Conservation (phyloP, 2,113 vertebrate genomes). For the Epinephelus cyanopodus region DNA sequence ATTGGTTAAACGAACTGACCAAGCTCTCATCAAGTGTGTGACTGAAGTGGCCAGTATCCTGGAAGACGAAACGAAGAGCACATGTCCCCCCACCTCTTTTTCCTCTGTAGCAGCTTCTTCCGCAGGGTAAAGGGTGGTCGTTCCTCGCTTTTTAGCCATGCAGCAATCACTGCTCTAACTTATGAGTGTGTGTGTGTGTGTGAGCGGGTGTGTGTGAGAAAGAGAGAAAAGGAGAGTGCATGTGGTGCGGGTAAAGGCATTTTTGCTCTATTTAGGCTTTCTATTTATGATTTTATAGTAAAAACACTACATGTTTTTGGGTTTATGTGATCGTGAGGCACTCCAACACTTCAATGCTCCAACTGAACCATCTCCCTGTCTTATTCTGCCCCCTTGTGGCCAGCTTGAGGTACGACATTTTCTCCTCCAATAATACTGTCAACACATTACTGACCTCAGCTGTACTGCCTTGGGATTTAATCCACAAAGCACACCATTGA, state of each 20-base stretch:
- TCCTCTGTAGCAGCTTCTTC: slow-evolving; percentile 41
- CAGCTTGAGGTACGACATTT: slow-evolving; percentile 35
- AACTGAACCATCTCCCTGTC: slow-evolving; percentile 32
- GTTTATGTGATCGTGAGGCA: slow-evolving; percentile 13
- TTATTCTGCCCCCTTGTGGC: slow-evolving; percentile 71
- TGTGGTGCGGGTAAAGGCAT: slow-evolving; percentile 25
- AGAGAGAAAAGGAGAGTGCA: neutral
- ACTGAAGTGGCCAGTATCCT: slow-evolving; percentile 68
- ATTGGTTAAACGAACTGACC: slow-evolving; percentile 22
- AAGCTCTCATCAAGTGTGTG: slow-evolving; percentile 37
- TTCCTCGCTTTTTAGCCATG: slow-evolving; percentile 40
- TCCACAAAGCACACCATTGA: slow-evolving; percentile 31
- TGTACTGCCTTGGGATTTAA: slow-evolving; percentile 26
- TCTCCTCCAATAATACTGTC: slow-evolving; percentile 18
- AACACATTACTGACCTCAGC: slow-evolving; percentile 59
- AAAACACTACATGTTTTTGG: slow-evolving; percentile 63
- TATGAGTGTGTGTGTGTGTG: slow-evolving; percentile 1
- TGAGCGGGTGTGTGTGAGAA: slow-evolving; percentile 19
- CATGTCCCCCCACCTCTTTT: slow-evolving; percentile 42
- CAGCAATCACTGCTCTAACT: slow-evolving; percentile 46
- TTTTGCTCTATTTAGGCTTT: slow-evolving; percentile 17
- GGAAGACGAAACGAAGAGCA: slow-evolving; percentile 55
- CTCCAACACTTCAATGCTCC: neutral
- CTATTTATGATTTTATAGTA: slow-evolving; percentile 66
- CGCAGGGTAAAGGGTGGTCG: slow-evolving; percentile 36